A percentile compares a stretch with the other conserved stretches of the same genome.
These are phyloP conservation scores for Tapirus terrestris DNA, from an alignment of 2,113 vertebrate genomes.

Conservation along the genomic window DNA sequence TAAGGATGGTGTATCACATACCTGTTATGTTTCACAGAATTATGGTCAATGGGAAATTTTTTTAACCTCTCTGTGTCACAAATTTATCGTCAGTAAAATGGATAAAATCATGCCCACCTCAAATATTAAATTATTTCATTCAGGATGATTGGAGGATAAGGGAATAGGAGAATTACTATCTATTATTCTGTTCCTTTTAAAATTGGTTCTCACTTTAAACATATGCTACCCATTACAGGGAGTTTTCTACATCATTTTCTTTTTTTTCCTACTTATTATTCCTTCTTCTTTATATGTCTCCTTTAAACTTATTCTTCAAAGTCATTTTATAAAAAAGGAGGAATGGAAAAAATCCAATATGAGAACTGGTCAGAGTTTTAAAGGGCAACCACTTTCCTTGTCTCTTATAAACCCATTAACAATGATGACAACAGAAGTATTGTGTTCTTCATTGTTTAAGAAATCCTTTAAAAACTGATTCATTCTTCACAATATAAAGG, in stretches of 20 bases:
- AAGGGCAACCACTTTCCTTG: background rate
- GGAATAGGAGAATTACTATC: constrained; percentile 8
- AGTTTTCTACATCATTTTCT: background rate
- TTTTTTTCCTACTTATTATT: background rate
- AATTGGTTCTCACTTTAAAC: constrained; percentile 19
- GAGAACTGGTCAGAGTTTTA: background rate
- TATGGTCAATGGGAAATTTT: background rate
- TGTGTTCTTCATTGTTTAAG: background rate
- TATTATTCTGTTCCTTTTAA: constrained; percentile 42
- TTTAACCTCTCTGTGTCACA: background rate
- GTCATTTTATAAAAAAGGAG: background rate
- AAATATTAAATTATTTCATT: constrained; percentile 15
- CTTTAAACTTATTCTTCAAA: background rate
- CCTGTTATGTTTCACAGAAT: background rate
- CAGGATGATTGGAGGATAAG: background rate
- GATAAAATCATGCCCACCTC: background rate
- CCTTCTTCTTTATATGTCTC: background rate
- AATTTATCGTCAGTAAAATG: constrained; percentile 1
- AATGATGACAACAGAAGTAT: background rate
- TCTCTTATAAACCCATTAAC: background rate
- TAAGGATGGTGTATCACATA: background rate
- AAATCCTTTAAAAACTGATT: background rate
- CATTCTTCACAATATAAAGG: background rate
- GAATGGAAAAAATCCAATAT: background rate
- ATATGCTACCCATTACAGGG: background rate